phyloP scores from a whole-genome alignment of 2,113 vertebrate genomes.

The Otocyon megalotis region DNA sequence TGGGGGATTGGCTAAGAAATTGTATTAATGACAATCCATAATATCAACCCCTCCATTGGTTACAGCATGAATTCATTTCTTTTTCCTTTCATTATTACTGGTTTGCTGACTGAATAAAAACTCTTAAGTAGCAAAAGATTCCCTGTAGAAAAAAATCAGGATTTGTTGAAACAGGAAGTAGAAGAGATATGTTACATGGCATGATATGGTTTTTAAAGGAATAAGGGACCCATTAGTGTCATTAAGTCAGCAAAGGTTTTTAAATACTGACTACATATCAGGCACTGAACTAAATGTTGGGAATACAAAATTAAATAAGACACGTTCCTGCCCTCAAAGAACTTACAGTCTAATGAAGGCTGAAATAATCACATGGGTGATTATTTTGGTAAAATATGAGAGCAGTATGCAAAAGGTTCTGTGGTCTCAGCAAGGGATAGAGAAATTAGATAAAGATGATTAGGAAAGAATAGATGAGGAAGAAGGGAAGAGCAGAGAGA shows the following conservation, averaged over 20 bases:
- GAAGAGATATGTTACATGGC: neutral
- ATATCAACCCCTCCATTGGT: neutral
- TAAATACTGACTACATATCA: neutral
- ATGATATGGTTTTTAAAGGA: neutral
- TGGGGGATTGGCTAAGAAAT: neutral
- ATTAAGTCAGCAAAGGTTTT: neutral
- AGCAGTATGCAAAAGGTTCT: neutral
- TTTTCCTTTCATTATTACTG: neutral
- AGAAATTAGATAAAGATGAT: neutral
- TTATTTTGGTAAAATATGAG: neutral
- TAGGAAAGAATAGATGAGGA: neutral
- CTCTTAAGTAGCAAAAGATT: neutral
- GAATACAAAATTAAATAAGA: constrained; percentile 2
- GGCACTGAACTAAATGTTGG: neutral
- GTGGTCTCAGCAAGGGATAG: neutral
- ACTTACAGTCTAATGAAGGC: neutral
- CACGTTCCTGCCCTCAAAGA: neutral
- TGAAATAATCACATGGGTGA: neutral
- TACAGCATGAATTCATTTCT: neutral
- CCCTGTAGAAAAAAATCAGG: neutral
- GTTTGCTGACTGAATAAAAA: constrained; percentile 17
- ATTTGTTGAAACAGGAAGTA: neutral
- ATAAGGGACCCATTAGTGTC: neutral
- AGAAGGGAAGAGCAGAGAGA: neutral
- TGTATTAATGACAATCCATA: neutral